Base-by-base conservation (phyloP, 1,140 invertebrate species). In the Drosophila cardini region DNA sequence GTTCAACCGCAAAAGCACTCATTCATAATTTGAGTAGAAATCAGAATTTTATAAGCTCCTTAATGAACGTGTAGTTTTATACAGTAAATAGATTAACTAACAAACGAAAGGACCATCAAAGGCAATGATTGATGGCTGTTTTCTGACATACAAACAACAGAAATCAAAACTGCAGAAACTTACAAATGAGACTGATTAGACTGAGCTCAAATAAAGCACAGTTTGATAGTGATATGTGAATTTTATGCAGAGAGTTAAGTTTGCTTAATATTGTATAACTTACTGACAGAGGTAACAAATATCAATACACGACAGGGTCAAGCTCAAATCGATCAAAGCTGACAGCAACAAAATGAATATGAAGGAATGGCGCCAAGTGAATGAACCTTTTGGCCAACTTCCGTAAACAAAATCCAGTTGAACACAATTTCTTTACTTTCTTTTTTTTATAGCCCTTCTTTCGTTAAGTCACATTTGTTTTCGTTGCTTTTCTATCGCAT, bases 291-390 rank as follows among this genome's bases (percentile, higher is more conserved):
- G 55, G 53, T 62, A 61, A 40, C 69, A 77, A 70, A 62, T 16
- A 68, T 60, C 18, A 42, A 69, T 52, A 34, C 4, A 57, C n/a
- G 34, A 46, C 65, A 83, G 76, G 52, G 52, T 80, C 73, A 80
- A 78, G 53, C 65, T 67, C 43, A 34, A 85, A 85, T 85, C 82
- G 81, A 85, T 85, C 74, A 85, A 63, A 56, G 52, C 38, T 58
- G 78, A 76, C 76, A 62, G 55, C 64, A 56, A 50, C n/a, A 53
- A 52, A 53, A 26, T 0, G 21, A 26, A 26, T n/a, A n/a, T n/a
- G 21, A 2, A 26, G 21, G 5, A 26, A 26, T 26, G 71, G 73
- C 73, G 73, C 55, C 79, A 53, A 43, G 58, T 63, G 72, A 68
- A 81, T 77, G 70, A 74, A 72, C 76, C 71, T 76, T 69, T 50